phyloP scores from a whole-genome alignment of 2,797 vertebrate species.

The Bradypodion ventrale region DNA sequence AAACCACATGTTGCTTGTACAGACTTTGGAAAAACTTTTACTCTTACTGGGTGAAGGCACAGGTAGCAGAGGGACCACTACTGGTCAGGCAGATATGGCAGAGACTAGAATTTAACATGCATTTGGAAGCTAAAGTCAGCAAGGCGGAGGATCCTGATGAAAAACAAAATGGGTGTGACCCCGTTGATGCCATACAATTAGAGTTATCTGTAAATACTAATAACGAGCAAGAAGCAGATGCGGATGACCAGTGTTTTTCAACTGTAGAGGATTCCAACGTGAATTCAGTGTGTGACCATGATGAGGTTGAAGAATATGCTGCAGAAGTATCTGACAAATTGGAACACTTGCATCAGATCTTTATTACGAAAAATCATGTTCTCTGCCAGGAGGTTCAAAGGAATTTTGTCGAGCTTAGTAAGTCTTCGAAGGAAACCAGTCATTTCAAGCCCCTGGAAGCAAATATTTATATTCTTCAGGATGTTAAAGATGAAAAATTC shows the following conservation, averaged over 20 bases:
- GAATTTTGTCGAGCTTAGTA: constrained; percentile 81
- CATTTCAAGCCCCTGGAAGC: constrained; percentile 77
- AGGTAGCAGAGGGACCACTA: constrained; percentile 70
- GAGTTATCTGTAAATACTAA: constrained; percentile 31
- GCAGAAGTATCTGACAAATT: constrained; percentile 32
- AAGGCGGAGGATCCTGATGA: constrained; percentile 34
- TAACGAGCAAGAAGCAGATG: constrained; percentile 39
- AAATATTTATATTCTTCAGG: constrained; percentile 76
- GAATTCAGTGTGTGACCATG: background rate
- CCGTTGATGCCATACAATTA: constrained; percentile 2
- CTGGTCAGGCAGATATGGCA: constrained; percentile 73
- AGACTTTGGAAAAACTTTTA: constrained; percentile 82
- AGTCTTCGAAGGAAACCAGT: constrained; percentile 77
- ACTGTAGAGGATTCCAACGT: background rate
- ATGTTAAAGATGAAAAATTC: constrained; percentile 79
- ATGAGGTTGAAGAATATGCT: fast-evolving
- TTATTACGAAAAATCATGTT: constrained; percentile 82
- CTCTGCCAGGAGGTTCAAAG: constrained; percentile 81
- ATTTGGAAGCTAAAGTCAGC: constrained; percentile 25
- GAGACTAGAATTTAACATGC: constrained; percentile 51
- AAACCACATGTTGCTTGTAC: constrained; percentile 82
- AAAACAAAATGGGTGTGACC: constrained; percentile 37
- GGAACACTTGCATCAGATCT: constrained; percentile 81
- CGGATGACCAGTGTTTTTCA: background rate
- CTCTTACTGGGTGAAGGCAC: constrained; percentile 76